These are phyloP conservation scores for Horisme vitalbata DNA, from an alignment of 2,888 invertebrate genomes.

Conservation along the genomic window DNA sequence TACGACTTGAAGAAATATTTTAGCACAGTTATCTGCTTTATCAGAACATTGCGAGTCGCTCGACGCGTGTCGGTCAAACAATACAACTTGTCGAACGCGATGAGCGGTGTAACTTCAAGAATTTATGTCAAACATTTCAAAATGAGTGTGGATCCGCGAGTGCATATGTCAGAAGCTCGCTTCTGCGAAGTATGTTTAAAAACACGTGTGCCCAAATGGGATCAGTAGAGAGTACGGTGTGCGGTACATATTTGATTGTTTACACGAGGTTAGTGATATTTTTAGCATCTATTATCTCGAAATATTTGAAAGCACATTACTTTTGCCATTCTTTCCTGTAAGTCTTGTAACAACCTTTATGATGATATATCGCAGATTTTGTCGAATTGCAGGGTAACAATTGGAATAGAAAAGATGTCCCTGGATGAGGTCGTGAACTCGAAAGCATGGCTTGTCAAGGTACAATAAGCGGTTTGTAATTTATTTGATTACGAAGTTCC, in stretches of 20 bases:
- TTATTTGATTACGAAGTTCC: conserved; percentile 11
- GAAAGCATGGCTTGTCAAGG: conserved; percentile 77
- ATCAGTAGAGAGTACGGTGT: conserved; percentile 40
- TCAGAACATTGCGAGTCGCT: conserved; percentile 67
- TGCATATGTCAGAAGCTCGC: conserved; percentile 39
- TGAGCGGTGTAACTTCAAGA: conserved; percentile 23
- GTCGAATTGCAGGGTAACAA: conserved; percentile 51
- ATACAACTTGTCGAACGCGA: conserved; percentile 47
- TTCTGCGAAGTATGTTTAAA: conserved; percentile 33
- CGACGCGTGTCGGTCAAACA: conserved; percentile 57
- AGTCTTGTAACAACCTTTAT: background rate
- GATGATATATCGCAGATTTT: conserved; percentile 11
- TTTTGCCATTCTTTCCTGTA: background rate
- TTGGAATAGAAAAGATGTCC: conserved; percentile 58
- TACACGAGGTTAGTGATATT: conserved; percentile 58
- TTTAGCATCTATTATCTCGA: conserved; percentile 31
- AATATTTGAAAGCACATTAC: conserved; percentile 11
- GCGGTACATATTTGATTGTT: conserved; percentile 39
- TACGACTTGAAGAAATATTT: conserved; percentile 77
- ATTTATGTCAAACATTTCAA: conserved; percentile 40
- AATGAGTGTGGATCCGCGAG: conserved; percentile 38
- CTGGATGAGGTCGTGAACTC: conserved; percentile 78
- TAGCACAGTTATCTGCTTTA: conserved; percentile 74
- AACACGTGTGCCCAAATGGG: conserved; percentile 42
- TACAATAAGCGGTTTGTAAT: conserved; percentile 43